Percentiles rank a stretch among this genome's conserved stretches.
phyloP scores from a whole-genome alignment of 2,113 vertebrate species.

The Dicrurus megarhynchus region DNA sequence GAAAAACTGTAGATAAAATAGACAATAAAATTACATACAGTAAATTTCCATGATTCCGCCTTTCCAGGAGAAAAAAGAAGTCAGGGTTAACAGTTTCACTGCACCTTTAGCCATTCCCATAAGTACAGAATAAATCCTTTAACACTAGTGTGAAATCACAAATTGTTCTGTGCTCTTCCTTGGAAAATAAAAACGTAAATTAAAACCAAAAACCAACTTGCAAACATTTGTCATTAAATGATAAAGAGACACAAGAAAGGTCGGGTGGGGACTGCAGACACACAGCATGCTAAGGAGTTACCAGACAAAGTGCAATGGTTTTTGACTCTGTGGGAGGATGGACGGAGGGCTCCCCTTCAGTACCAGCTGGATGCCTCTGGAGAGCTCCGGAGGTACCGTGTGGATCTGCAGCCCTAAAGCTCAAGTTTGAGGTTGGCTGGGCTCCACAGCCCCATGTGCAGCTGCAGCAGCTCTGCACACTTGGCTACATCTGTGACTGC shows the following conservation, averaged over 20 bases:
- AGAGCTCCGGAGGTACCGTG: background rate
- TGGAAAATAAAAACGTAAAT: background rate
- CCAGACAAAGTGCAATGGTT: slow-evolving; percentile 61
- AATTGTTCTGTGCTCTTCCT: slow-evolving; percentile 69
- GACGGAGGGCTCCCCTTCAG: slow-evolving; percentile 22
- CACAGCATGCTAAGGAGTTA: slow-evolving; percentile 26
- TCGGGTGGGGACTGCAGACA: slow-evolving; percentile 18
- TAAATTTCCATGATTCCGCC: background rate
- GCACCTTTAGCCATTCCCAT: slow-evolving; percentile 29
- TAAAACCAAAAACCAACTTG: slow-evolving; percentile 6
- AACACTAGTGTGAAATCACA: slow-evolving; percentile 30
- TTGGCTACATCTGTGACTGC: background rate
- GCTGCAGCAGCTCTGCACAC: background rate
- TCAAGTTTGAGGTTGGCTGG: background rate
- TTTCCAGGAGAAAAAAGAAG: background rate
- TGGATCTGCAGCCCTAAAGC: background rate
- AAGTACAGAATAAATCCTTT: slow-evolving; percentile 57
- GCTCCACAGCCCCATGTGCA: background rate
- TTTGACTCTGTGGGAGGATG: slow-evolving; percentile 15
- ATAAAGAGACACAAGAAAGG: slow-evolving; percentile 21
- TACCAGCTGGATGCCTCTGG: background rate
- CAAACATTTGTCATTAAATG: slow-evolving; percentile 43
- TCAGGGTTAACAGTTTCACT: slow-evolving; percentile 33
- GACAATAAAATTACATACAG: slow-evolving; percentile 11
- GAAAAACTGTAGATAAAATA: slow-evolving; percentile 16